A percentile compares a stretch with the other conserved stretches of the same genome.
These are phyloP conservation scores for Palythoa caribaeorum DNA, from an alignment of 92 coral and sea anemone genomes.

Conservation along the genomic window DNA sequence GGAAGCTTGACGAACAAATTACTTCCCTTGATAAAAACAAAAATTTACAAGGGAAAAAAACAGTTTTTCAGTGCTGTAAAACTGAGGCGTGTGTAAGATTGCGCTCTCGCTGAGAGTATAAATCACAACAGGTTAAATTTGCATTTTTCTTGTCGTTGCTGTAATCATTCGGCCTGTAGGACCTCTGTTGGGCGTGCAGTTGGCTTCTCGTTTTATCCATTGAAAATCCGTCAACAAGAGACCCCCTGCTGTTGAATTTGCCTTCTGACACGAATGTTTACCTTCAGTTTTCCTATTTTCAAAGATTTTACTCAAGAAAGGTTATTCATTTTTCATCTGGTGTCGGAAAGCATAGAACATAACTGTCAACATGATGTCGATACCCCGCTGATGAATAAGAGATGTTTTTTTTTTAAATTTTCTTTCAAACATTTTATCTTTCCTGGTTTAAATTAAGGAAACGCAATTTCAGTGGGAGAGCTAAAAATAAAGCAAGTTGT, in stretches of 20 bases:
- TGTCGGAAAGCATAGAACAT: background rate
- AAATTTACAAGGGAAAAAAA: background rate
- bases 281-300: slow-evolving; percentile 21
- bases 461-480: background rate
- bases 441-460: slow-evolving; percentile 7
- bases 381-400: slow-evolving; percentile 37
- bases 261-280: slow-evolving; percentile 29
- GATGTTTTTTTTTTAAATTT: background rate
- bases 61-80: background rate
- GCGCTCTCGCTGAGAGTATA: background rate
- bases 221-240: slow-evolving; percentile 39
- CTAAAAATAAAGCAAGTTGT: background rate
- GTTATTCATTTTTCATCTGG: slow-evolving; percentile 38
- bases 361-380: background rate
- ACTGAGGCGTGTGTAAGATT: background rate
- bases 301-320: slow-evolving; percentile 9
- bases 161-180: slow-evolving; percentile 20
- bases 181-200: slow-evolving; percentile 20
- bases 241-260: slow-evolving; percentile 33
- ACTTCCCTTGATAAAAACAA: background rate
- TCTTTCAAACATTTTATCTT: background rate
- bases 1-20: background rate
- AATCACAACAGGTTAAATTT: slow-evolving; percentile 32
- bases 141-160: slow-evolving; percentile 29
- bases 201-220: slow-evolving; percentile 23